phyloP scores from a whole-genome alignment of 2,113 vertebrate genomes.

The Leucopternis melanops region DNA sequence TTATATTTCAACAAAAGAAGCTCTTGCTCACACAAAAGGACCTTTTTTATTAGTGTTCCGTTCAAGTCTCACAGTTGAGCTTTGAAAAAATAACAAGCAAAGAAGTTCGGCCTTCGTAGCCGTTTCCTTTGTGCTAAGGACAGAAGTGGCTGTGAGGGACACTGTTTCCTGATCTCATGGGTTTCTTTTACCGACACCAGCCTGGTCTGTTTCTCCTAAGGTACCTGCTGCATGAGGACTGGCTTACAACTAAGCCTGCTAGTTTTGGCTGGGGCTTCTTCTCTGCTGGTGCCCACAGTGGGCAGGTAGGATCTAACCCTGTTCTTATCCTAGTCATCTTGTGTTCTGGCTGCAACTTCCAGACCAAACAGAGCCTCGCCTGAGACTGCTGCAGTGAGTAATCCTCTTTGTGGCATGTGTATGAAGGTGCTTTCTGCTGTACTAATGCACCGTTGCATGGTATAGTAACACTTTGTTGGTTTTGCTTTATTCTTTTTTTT shows the following conservation, averaged over 20 bases:
- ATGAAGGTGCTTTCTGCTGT: not conserved
- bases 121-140: not conserved
- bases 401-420: not conserved
- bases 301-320: not conserved
- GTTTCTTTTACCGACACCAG: not conserved
- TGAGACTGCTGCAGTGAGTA: not conserved
- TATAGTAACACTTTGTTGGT: not conserved
- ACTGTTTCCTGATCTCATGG: not conserved
- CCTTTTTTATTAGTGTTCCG: not conserved
- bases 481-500: not conserved
- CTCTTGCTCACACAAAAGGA: not conserved
- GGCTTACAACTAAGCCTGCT: not conserved
- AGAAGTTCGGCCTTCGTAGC: not conserved
- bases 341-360: not conserved
- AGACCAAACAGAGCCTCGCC: not conserved
- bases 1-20: not conserved
- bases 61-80: not conserved
- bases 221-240: not conserved
- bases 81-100: not conserved
- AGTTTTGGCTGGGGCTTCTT: not conserved
- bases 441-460: fast-evolving
- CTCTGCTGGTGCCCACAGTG: not conserved
- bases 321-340: not conserved
- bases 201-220: not conserved
- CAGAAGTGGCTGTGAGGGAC: not conserved